These are phyloP conservation scores for Desmophyllum pertusum DNA, from an alignment of 92 coral and sea anemone genomes.

Conservation along the genomic window DNA sequence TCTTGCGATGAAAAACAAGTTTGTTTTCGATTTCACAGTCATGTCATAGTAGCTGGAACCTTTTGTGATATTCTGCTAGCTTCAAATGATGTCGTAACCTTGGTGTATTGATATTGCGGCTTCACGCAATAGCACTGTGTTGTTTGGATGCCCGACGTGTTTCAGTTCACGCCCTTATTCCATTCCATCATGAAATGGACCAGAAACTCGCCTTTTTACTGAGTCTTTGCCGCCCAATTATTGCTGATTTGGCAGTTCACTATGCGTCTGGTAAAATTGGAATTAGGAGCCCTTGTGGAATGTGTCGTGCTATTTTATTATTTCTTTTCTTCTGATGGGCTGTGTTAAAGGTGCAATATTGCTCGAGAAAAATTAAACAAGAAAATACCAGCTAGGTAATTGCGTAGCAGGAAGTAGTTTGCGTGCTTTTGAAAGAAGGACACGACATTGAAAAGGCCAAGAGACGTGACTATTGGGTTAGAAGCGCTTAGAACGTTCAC, in stretches of 20 bases:
- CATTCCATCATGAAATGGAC: slow-evolving; percentile 22
- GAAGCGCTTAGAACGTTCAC: neutral
- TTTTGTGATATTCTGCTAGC: slow-evolving; percentile 21
- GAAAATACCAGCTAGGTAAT: slow-evolving; percentile 23
- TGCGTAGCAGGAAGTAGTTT: slow-evolving; percentile 39
- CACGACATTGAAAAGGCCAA: neutral
- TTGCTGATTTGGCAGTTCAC: neutral
- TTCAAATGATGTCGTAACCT: slow-evolving; percentile 12
- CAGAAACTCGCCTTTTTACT: neutral
- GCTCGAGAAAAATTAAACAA: slow-evolving; percentile 25
- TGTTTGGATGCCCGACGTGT: slow-evolving; percentile 10
- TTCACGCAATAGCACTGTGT: neutral
- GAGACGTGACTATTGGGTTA: neutral
- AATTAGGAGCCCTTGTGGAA: neutral
- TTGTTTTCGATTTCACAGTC: neutral
- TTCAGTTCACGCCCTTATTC: neutral
- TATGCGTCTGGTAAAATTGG: neutral
- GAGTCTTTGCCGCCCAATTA: too few species aligned
- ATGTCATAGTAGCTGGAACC: neutral
- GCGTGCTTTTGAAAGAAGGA: slow-evolving; percentile 27
- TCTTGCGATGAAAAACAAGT: neutral
- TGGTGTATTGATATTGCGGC: slow-evolving; percentile 8
- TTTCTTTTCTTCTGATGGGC: slow-evolving; percentile 19
- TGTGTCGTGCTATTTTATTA: neutral
- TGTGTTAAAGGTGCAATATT: slow-evolving; percentile 30